Percentiles rank a stretch among this genome's conserved stretches.
Evolutionary conservation across 2,113 vertebrate genomes (phyloP).

Genomic region (Alaudala cheleensis): DNA sequence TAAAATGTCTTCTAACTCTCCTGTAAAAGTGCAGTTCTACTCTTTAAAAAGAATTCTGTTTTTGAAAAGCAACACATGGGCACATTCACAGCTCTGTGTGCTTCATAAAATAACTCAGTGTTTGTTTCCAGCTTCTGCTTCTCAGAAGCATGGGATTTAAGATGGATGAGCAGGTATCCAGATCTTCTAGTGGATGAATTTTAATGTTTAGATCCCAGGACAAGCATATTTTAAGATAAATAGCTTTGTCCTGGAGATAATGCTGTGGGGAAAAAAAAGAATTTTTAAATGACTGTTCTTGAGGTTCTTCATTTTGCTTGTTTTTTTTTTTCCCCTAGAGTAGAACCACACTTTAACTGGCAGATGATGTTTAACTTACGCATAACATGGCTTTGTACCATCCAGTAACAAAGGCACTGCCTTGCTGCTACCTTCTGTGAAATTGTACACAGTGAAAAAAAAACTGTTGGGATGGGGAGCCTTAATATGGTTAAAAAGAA

Average conservation of each 20-base stretch:
- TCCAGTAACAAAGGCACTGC: neutral
- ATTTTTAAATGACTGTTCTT: neutral
- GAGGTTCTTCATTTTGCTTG: neutral
- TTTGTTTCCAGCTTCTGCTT: neutral
- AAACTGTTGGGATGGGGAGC: slow-evolving; percentile 30
- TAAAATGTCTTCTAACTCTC: neutral
- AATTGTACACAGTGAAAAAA: neutral
- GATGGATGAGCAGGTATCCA: neutral
- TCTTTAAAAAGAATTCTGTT: neutral
- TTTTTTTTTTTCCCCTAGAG: neutral
- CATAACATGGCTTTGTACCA: slow-evolving; percentile 11
- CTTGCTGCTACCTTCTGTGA: slow-evolving; percentile 31
- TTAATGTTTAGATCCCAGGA: neutral
- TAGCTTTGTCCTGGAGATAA: neutral
- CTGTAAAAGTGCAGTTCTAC: slow-evolving; percentile 12
- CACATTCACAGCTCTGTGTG: neutral
- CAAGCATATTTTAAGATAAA: neutral
- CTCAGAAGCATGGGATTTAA: neutral
- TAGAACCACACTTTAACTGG: neutral
- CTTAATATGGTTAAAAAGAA: slow-evolving; percentile 53
- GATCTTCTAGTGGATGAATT: neutral
- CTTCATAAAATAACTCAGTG: neutral
- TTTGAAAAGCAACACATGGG: neutral
- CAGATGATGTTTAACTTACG: neutral
- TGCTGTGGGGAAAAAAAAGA: neutral